Evolutionary conservation across 1,140 invertebrate genomes (phyloP), one percentile per base, ranked within the genome.

Genomic region (Drosophila azteca): DNA sequence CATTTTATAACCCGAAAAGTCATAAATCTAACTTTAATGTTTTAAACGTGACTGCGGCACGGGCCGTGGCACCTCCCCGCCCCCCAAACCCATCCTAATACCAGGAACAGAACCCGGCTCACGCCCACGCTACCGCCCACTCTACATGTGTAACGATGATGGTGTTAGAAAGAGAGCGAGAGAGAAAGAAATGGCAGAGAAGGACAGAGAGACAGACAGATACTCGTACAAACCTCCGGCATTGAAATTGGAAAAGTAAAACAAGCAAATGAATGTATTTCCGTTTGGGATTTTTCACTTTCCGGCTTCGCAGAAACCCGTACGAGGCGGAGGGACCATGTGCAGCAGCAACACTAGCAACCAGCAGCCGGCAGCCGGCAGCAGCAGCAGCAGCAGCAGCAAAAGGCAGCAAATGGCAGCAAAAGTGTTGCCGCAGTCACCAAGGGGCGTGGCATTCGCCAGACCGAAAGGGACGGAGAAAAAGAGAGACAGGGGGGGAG

Each of bases 11-110:
- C 90, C 85, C 85, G 72, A 90, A 91, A 89, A 91, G 90, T 91
- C 90, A 91, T 91, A 91, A 91, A 91, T 91, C 90, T 91, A 91
- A 91, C 90, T 91, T 91, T 91, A 91, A 91, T 91, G 87, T 83
- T 79, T 71, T 72, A 84, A 90, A 91, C 90, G 90, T 91, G 90
- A 91, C 90, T 91, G 90, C 90, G 90, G 80, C 85, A 91, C 44
- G 43, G 59, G 63, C 31, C 20, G 17, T 7, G 35, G 35, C 11
- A 9, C 3, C 8, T 2, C 2, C 8, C 31, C 3, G 9, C 3
- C 9, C 35, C 35, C 35, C 35, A 35, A 11, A 11, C 31, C 31
- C 8, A 3, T 35, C 9, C 31, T 1, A 35, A 8, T 3, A 9
- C 31, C 31, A 35, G 2, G 2, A 31, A 31, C 31, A 31, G 31